phyloP scores from a whole-genome alignment of 1,140 invertebrate genomes.

The Atta colombica region DNA sequence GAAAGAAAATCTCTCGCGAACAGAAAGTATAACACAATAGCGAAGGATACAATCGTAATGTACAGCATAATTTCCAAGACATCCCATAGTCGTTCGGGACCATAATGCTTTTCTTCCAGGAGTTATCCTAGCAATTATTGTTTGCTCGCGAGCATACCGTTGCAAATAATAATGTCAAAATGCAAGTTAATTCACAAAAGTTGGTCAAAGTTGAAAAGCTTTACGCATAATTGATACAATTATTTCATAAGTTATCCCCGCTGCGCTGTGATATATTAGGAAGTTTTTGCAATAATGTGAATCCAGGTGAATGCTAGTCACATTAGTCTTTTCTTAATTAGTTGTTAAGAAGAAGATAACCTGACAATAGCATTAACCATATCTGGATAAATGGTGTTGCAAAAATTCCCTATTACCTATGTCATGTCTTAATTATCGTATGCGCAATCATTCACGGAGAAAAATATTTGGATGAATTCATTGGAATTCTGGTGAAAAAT shows the following conservation, averaged over 20 bases:
- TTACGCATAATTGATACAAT: not conserved
- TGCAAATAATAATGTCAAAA: slow-evolving; percentile 4
- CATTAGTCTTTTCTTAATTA: too few species aligned
- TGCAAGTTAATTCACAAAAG: not conserved
- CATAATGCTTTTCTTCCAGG: slow-evolving; percentile 5
- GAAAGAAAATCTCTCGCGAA: not conserved
- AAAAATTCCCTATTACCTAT: too few species aligned
- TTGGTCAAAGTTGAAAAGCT: not conserved
- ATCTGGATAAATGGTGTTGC: too few species aligned
- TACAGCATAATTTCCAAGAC: slow-evolving; percentile 16
- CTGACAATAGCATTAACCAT: too few species aligned
- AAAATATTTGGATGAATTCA: too few species aligned
- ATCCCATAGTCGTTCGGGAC: not conserved
- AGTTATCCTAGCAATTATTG: slow-evolving; percentile 39
- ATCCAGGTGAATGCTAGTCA: too few species aligned
- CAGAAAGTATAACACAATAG: not conserved
- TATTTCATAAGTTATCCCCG: not conserved
- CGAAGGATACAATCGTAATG: not conserved
- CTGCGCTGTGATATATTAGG: not conserved
- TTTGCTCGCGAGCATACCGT: not conserved
- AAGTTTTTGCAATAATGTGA: too few species aligned
- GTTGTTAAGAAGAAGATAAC: too few species aligned
- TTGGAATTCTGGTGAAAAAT: too few species aligned
- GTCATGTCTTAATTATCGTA: too few species aligned
- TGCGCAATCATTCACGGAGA: too few species aligned